A percentile compares a stretch with the other conserved stretches of the same genome.
Evolutionary conservation across 2,113 vertebrate genomes (phyloP).

Genomic region (Gadus chalcogrammus): DNA sequence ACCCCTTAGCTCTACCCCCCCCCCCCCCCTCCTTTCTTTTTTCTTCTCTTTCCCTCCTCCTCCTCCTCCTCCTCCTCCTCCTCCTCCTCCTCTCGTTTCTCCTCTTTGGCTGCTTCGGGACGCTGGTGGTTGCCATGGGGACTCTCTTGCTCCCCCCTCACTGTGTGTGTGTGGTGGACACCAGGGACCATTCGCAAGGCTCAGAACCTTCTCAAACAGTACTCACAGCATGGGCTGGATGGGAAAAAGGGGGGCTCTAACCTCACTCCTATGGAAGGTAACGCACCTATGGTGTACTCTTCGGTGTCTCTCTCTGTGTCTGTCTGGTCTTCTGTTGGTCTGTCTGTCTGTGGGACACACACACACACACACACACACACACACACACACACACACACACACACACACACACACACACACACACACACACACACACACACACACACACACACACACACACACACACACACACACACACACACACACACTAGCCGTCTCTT

Average conservation of each 20-base stretch:
- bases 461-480: constrained; percentile 22
- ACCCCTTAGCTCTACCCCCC: constrained; percentile 81
- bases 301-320: constrained; percentile 34
- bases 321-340: neutral
- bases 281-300: constrained; percentile 60
- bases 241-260: constrained; percentile 99
- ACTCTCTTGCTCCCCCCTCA: constrained; percentile 40
- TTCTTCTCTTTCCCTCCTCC: neutral
- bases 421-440: no score
- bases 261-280: constrained; percentile 99
- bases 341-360: neutral
- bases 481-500: constrained; percentile 17
- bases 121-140: constrained; percentile 65
- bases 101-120: constrained; percentile 32
- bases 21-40: constrained; percentile 17
- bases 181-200: constrained; percentile 99
- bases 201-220: constrained; percentile 99
- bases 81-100: constrained; percentile 63
- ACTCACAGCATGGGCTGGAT: constrained; percentile 99
- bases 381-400: no score
- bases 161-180: constrained; percentile 37
- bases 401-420: no score
- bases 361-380: no score
- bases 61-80: constrained; percentile 58
- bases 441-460: neutral